phyloP scores from a whole-genome alignment of 23 tunicate genomes.

The Diplosoma virens region DNA sequence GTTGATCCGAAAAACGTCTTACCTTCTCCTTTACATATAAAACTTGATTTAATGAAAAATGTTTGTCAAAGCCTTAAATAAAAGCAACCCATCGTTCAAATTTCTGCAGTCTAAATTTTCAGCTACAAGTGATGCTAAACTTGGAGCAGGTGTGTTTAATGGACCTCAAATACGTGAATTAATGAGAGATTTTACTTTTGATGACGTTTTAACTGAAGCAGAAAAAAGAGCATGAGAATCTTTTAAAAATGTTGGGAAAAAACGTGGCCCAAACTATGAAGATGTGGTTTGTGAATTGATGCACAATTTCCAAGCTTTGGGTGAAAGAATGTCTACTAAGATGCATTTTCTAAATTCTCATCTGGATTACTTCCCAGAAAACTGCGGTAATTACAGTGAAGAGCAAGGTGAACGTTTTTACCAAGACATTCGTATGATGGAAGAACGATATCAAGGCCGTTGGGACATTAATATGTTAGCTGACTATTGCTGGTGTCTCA shows the following conservation, averaged over 20 bases:
- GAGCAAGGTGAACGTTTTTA: too few relatives aligned
- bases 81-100: constrained; percentile 1
- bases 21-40: neutral
- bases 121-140: neutral
- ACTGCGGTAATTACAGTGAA: neutral
- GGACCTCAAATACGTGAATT: constrained; percentile 6
- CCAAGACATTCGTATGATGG: too few relatives aligned
- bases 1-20: neutral
- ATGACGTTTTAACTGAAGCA: neutral
- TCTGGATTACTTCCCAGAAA: too few relatives aligned
- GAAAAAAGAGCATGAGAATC: neutral
- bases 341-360: too few relatives aligned
- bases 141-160: constrained; percentile 15
- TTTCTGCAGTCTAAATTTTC: constrained; percentile 3
- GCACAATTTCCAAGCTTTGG: constrained; percentile 4
- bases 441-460: constrained; percentile 4
- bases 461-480: constrained; percentile 10
- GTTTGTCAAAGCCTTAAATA: constrained; percentile 12
- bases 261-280: too few relatives aligned
- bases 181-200: too few relatives aligned
- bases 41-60: constrained; percentile 5
- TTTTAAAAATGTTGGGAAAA: neutral
- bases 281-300: too few relatives aligned
- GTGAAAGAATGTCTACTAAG: neutral
- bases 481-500: too few relatives aligned